A percentile compares a stretch with the other conserved stretches of the same genome.
phyloP scores from a whole-genome alignment of 2,113 vertebrate species.

The Tympanuchus pallidicinctus region DNA sequence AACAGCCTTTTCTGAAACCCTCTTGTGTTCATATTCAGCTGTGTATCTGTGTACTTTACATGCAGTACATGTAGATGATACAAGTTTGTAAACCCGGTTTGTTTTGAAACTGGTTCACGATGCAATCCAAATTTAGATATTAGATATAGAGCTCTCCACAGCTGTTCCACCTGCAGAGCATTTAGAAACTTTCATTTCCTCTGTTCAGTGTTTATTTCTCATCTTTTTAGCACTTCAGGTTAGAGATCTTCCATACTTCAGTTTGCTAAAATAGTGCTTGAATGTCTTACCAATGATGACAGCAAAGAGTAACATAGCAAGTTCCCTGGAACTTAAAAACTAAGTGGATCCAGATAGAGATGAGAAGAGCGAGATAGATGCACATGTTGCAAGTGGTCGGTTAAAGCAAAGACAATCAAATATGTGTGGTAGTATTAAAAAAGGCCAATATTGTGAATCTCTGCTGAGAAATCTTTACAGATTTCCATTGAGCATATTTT shows the following conservation, averaged over 20 bases:
- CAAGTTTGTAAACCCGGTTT: not conserved
- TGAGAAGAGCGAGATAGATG: not conserved
- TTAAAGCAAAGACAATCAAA: not conserved
- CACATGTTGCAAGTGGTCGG: not conserved
- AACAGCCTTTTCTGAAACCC: fast-evolving
- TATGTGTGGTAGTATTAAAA: not conserved
- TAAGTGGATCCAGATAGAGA: not conserved
- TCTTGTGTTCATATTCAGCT: not conserved
- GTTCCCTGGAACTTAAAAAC: not conserved
- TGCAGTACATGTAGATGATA: not conserved
- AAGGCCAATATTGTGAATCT: not conserved
- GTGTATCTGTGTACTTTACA: not conserved
- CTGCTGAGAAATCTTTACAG: not conserved
- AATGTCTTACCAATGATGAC: not conserved
- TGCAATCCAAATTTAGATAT: not conserved
- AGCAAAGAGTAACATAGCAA: not conserved
- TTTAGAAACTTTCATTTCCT: not conserved
- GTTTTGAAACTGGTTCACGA: not conserved
- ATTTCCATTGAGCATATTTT: not conserved
- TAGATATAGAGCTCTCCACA: not conserved
- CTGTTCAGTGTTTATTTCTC: not conserved
- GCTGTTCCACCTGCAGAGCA: not conserved
- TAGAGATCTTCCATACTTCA: not conserved
- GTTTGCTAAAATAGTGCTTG: not conserved
- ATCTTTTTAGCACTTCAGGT: not conserved